Conservation (phyloP, 2,797 vertebrate genomes). For the Bradypodion pumilum region DNA sequence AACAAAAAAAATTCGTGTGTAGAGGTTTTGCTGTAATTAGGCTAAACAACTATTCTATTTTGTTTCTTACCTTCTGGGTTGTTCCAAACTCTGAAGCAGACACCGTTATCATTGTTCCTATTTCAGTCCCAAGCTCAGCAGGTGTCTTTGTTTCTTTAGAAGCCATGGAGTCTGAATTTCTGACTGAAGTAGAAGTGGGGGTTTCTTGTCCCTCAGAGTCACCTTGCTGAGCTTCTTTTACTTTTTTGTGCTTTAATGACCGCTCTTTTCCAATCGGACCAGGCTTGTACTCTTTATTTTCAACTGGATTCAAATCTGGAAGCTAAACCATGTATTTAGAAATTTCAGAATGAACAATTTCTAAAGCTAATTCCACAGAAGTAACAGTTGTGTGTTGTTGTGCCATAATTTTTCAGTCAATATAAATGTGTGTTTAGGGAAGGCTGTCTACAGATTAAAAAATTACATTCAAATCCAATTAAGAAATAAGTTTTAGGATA, state of each 20-base stretch:
- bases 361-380: constrained; percentile 14
- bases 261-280: constrained; percentile 98
- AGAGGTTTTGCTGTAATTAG: no score
- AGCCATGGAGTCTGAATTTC: constrained; percentile 85
- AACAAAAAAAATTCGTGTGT: no score
- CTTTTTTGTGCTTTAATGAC: constrained; percentile 96
- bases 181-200: constrained; percentile 76
- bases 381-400: background rate
- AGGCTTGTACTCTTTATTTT: constrained; percentile 97
- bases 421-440: background rate
- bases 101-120: constrained; percentile 96
- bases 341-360: background rate
- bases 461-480: background rate
- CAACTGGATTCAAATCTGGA: constrained; percentile 90
- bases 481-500: background rate
- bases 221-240: constrained; percentile 90
- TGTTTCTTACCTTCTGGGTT: constrained; percentile 85
- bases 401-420: background rate
- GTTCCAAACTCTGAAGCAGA: constrained; percentile 89
- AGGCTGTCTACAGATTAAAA: no score
- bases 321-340: constrained; percentile 77
- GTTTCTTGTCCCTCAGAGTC: constrained; percentile 90
- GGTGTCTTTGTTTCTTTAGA: constrained; percentile 83
- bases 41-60: background rate
- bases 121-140: constrained; percentile 88